phyloP scores from a whole-genome alignment of 2,888 invertebrate species.

The Hesperia comma region DNA sequence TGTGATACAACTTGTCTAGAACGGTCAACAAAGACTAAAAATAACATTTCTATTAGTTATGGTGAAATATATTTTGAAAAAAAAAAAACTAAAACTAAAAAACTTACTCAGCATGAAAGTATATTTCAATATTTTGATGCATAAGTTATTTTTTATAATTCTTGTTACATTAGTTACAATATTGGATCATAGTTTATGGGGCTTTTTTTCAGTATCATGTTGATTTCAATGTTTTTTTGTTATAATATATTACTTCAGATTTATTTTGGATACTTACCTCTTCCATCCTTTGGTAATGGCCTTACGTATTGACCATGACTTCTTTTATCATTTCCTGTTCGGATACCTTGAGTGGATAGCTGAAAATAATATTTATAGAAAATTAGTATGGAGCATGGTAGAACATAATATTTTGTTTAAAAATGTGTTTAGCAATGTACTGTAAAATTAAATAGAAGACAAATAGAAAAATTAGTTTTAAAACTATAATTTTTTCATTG shows the following conservation, averaged over 20 bases:
- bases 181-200: too few relatives aligned
- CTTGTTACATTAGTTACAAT: neutral
- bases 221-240: too few relatives aligned
- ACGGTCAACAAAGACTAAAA: conserved; percentile 68
- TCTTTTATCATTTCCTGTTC: conserved; percentile 31
- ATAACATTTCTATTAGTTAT: neutral
- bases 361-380: neutral
- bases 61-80: neutral
- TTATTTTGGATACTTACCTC: conserved; percentile 52
- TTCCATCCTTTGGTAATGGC: conserved; percentile 53
- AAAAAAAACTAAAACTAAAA: too few relatives aligned
- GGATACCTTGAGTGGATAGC: conserved; percentile 11
- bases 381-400: neutral
- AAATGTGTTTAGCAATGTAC: too few relatives aligned
- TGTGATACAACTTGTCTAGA: conserved; percentile 77
- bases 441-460: neutral
- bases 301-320: conserved; percentile 52
- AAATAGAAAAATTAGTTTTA: too few relatives aligned
- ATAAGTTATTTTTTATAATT: too few relatives aligned
- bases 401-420: too few relatives aligned
- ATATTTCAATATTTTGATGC: too few relatives aligned
- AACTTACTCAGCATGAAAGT: too few relatives aligned
- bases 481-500: too few relatives aligned
- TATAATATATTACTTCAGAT: conserved; percentile 1
- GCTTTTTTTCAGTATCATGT: too few relatives aligned